A percentile compares a stretch with the other conserved stretches of the same genome.
Conservation (phyloP, 2,888 invertebrate genomes). For the Emmelina monodactyla region DNA sequence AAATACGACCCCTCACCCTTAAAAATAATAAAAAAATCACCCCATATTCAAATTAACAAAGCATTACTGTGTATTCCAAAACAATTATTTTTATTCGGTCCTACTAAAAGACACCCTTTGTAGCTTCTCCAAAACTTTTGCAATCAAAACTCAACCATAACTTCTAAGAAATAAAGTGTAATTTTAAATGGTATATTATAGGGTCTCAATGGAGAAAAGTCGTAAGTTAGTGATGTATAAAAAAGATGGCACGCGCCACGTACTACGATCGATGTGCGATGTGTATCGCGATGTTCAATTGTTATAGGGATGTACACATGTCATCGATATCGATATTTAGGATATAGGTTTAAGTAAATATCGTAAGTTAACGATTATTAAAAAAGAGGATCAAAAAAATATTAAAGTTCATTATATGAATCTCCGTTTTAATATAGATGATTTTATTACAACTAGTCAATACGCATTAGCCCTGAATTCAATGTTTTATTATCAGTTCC, state of each 20-base stretch:
- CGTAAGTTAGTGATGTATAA: slow-evolving; percentile 49
- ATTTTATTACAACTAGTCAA: too few relatives aligned
- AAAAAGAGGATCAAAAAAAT: too few relatives aligned
- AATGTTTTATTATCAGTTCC: too few relatives aligned
- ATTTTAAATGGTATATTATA: slow-evolving; percentile 9
- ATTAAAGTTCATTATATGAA: too few relatives aligned
- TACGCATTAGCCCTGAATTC: too few relatives aligned
- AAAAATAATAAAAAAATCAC: slow-evolving; percentile 30
- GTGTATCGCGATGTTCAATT: slow-evolving; percentile 42
- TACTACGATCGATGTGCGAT: slow-evolving; percentile 41
- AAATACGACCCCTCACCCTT: slow-evolving; percentile 33
- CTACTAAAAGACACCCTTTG: slow-evolving; percentile 26
- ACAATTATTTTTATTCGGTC: slow-evolving; percentile 45
- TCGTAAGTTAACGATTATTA: too few relatives aligned
- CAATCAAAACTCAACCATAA: slow-evolving; percentile 14
- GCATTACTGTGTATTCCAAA: slow-evolving; percentile 54
- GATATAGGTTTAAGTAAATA: slow-evolving; percentile 3
- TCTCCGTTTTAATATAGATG: too few relatives aligned
- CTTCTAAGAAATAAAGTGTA: not conserved
- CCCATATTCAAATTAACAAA: slow-evolving; percentile 63
- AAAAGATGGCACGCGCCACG: slow-evolving; percentile 62
- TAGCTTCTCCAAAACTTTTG: slow-evolving; percentile 1
- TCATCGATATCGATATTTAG: not conserved
- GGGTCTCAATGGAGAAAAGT: slow-evolving; percentile 13
- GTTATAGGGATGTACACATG: slow-evolving; percentile 21